phyloP scores from a whole-genome alignment of 2,888 invertebrate genomes.

The Tupiocoris notatus region DNA sequence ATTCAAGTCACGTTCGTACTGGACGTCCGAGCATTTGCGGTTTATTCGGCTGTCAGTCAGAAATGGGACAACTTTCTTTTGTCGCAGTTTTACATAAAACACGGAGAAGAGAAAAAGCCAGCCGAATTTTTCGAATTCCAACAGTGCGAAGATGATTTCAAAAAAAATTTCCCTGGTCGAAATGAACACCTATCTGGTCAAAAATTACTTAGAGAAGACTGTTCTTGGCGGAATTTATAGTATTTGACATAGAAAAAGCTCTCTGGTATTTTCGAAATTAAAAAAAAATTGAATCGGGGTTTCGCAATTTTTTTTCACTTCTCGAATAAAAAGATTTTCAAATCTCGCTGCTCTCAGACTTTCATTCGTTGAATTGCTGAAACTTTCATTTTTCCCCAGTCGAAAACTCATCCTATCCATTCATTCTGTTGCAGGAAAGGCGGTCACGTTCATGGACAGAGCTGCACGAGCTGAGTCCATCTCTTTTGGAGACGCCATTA shows the following conservation, averaged over 20 bases:
- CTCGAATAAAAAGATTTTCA: not conserved
- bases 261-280: too few relatives aligned
- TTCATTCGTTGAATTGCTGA: not conserved
- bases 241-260: too few relatives aligned
- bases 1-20: constrained; percentile 16
- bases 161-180: too few relatives aligned
- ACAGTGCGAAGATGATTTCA: too few relatives aligned
- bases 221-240: too few relatives aligned
- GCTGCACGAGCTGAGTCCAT: constrained; percentile 65
- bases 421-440: constrained; percentile 55
- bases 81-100: not conserved
- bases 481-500: constrained; percentile 50
- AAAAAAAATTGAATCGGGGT: too few relatives aligned
- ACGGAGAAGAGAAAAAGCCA: not conserved
- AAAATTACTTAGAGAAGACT: too few relatives aligned
- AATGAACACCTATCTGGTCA: too few relatives aligned
- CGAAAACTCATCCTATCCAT: not conserved
- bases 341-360: not conserved
- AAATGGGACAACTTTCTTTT: constrained; percentile 15
- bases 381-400: not conserved
- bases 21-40: not conserved
- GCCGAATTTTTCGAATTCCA: not conserved
- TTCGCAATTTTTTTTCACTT: too few relatives aligned
- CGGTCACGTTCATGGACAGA: constrained; percentile 72
- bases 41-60: not conserved